These are phyloP conservation scores for Gnathonemus echidnorhynchus DNA, from an alignment of 2,113 vertebrate genomes.

Conservation along the genomic window DNA sequence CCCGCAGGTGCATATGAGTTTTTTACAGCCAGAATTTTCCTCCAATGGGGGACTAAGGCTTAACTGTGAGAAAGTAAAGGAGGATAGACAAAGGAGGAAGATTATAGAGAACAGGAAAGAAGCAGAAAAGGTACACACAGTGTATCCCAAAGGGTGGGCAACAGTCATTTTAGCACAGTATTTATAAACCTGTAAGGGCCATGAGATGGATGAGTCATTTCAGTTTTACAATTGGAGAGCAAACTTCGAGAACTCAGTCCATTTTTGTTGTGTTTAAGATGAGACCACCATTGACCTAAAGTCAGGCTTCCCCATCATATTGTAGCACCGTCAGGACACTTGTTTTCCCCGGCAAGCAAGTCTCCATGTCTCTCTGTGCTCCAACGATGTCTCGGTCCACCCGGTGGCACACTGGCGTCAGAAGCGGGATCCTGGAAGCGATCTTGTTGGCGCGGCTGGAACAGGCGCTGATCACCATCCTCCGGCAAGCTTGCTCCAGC, in stretches of 20 bases:
- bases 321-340: too few species aligned
- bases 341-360: too few species aligned
- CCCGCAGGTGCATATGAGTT: background rate
- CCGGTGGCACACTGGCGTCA: too few species aligned
- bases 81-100: background rate
- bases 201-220: background rate
- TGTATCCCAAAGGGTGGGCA: background rate
- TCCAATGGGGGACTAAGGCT: background rate
- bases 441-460: too few species aligned
- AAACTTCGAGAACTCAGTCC: background rate
- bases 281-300: background rate
- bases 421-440: too few species aligned
- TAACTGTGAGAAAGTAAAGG: background rate
- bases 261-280: background rate
- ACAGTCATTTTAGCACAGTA: background rate
- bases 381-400: too few species aligned
- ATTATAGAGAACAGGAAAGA: background rate
- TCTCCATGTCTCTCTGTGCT: too few species aligned
- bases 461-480: too few species aligned
- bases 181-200: background rate
- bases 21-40: background rate
- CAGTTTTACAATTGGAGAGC: background rate
- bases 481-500: too few species aligned
- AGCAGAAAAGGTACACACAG: background rate
- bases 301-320: background rate